A percentile compares a stretch with the other conserved stretches of the same genome.
Evolutionary conservation across 1,140 invertebrate genomes (phyloP).

Genomic region (Heliconius melpomene): DNA sequence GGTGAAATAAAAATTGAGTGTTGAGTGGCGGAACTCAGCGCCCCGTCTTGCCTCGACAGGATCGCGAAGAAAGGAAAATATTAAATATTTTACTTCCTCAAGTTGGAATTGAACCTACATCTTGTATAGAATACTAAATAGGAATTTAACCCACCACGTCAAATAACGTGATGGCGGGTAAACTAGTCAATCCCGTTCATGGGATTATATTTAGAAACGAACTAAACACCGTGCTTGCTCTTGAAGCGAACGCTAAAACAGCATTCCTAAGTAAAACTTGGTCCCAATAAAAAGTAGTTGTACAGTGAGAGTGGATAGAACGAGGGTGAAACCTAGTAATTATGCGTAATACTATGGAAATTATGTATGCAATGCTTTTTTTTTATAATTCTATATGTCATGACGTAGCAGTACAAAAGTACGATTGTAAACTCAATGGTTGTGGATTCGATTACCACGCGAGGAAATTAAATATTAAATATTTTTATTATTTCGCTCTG

Average conservation of each 20-base stretch:
- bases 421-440: too few species aligned
- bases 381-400: neutral
- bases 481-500: too few species aligned
- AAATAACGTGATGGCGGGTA: neutral
- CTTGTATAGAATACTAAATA: neutral
- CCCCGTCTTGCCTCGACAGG: neutral
- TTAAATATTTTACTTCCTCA: too few species aligned
- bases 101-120: too few species aligned
- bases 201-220: constrained; percentile 3
- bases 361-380: neutral
- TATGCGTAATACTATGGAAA: constrained; percentile 13
- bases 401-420: neutral
- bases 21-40: neutral
- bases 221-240: neutral
- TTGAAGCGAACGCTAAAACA: neutral
- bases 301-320: constrained; percentile 20
- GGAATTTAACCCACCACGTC: neutral
- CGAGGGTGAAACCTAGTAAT: constrained; percentile 23
- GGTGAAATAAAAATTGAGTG: neutral
- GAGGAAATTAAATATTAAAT: too few species aligned
- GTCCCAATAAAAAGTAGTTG: constrained; percentile 17
- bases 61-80: too few species aligned
- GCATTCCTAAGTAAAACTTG: constrained; percentile 21
- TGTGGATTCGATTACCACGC: too few species aligned
- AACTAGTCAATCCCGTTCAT: neutral